phyloP scores from a whole-genome alignment of 2,888 invertebrate genomes.

The Trileptium ribeirensis region DNA sequence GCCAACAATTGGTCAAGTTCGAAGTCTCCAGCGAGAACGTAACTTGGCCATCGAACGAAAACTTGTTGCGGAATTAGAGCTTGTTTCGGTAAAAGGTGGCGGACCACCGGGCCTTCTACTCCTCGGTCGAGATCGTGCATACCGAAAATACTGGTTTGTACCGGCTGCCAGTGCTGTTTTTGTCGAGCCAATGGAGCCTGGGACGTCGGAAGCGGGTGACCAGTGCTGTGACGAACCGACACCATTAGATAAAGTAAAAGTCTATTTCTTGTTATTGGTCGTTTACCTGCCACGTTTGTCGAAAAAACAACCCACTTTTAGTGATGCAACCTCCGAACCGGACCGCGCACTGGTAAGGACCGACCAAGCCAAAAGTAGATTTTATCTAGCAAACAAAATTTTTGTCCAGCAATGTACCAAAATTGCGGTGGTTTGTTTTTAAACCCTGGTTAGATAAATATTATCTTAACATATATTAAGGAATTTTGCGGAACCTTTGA shows the following conservation, averaged over 20 bases:
- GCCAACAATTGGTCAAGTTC: neutral
- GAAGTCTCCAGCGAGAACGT: neutral
- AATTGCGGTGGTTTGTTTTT: too few species aligned
- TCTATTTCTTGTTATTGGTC: too few species aligned
- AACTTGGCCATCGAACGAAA: neutral
- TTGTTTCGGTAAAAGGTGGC: neutral
- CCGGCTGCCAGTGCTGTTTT: neutral
- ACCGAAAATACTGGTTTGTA: neutral
- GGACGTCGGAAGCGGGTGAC: neutral
- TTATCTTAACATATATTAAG: too few species aligned
- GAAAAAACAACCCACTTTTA: too few species aligned
- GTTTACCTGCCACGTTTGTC: too few species aligned
- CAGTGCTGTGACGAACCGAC: neutral
- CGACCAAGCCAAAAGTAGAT: too few species aligned
- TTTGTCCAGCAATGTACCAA: too few species aligned
- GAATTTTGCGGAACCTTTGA: too few species aligned
- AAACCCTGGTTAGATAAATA: too few species aligned
- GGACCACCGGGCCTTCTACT: neutral
- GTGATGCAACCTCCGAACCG: too few species aligned
- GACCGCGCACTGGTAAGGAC: too few species aligned
- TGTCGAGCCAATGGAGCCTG: slow-evolving; percentile 1
- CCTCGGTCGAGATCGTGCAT: neutral
- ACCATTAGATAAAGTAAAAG: slow-evolving; percentile 1
- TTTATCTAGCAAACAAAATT: too few species aligned
- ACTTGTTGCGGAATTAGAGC: slow-evolving; percentile 2